Evolutionary conservation across 2,797 vertebrate species (phyloP).

Genomic region (Phalloptychus januarius): DNA sequence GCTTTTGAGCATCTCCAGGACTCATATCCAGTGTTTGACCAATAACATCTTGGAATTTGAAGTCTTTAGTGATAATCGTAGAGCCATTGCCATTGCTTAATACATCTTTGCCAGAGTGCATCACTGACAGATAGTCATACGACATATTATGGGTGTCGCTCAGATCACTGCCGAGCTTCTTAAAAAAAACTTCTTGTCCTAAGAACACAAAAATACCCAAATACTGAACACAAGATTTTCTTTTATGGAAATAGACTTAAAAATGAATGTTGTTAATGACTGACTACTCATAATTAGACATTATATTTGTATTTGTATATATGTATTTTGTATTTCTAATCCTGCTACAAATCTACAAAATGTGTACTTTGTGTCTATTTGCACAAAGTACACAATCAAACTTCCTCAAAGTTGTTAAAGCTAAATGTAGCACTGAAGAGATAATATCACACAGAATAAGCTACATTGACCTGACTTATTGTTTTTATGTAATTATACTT

Average conservation of each 20-base stretch:
- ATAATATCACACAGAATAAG: not conserved
- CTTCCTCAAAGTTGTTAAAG: not conserved
- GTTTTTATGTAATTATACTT: not conserved
- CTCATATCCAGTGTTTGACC: slow-evolving; percentile 84
- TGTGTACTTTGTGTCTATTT: too few relatives aligned
- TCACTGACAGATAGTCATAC: slow-evolving; percentile 62
- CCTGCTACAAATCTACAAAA: not conserved
- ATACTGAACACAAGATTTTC: not conserved
- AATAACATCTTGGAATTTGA: slow-evolving; percentile 82
- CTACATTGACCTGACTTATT: not conserved
- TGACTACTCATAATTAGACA: not conserved
- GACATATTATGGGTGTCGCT: slow-evolving; percentile 73
- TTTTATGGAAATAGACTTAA: fast-evolving
- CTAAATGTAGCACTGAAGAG: not conserved
- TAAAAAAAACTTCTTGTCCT: slow-evolving; percentile 22
- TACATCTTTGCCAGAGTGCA: slow-evolving; percentile 82
- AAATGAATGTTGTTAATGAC: not conserved
- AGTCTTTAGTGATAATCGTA: slow-evolving; percentile 85
- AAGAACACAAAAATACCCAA: slow-evolving; percentile 9
- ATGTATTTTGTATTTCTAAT: too few relatives aligned
- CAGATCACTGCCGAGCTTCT: fast-evolving
- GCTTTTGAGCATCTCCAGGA: slow-evolving; percentile 66
- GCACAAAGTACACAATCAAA: not conserved
- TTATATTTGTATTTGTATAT: not conserved
- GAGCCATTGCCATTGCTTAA: slow-evolving; percentile 80